These are phyloP conservation scores for Enteromius paludinosus DNA, from an alignment of 2,797 vertebrate genomes.

Conservation along the genomic window DNA sequence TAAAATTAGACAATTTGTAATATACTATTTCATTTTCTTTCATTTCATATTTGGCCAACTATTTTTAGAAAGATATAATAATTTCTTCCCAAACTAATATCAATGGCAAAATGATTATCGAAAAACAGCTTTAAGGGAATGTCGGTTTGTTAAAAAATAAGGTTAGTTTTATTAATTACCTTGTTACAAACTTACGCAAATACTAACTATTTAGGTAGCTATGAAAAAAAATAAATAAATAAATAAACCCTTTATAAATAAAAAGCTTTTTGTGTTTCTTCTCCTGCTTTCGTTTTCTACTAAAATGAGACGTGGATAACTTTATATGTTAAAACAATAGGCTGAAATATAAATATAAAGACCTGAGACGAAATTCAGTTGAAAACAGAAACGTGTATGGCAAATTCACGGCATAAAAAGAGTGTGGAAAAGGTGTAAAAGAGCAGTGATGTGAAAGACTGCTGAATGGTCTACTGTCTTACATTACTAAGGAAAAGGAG, in stretches of 20 bases:
- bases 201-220: not conserved
- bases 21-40: not conserved
- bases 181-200: not conserved
- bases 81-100: not conserved
- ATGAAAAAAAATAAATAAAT: no score
- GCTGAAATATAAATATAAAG: not conserved
- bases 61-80: not conserved
- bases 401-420: not conserved
- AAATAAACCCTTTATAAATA: no score
- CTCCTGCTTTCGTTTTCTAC: not conserved
- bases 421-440: not conserved
- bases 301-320: not conserved
- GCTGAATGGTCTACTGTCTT: conserved; percentile 31
- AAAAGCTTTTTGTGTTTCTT: not conserved
- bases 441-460: conserved; percentile 20
- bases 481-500: conserved; percentile 45
- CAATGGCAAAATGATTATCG: not conserved
- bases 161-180: not conserved
- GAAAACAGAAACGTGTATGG: not conserved
- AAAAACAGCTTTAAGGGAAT: not conserved
- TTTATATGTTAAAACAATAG: not conserved
- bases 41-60: not conserved
- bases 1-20: not conserved
- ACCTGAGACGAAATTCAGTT: not conserved
- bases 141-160: not conserved